Conservation (phyloP, 2,888 invertebrate species). For the Cheilosia scutellata region DNA sequence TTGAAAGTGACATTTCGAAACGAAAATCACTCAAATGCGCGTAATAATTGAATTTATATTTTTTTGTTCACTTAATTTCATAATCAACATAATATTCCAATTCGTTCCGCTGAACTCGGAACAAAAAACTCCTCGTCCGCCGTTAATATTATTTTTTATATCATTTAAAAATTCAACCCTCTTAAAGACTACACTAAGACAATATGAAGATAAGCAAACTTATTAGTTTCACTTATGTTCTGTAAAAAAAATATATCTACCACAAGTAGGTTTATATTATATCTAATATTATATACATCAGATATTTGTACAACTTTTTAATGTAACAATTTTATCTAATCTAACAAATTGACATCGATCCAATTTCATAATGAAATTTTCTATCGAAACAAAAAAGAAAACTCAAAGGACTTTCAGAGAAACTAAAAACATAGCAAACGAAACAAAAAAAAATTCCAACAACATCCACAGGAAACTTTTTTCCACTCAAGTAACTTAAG, state of each 20-base stretch:
- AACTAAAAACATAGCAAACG: constrained; percentile 77
- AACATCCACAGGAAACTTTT: constrained; percentile 79
- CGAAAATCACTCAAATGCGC: constrained; percentile 4
- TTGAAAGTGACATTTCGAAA: constrained; percentile 7
- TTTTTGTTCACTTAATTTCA: not conserved
- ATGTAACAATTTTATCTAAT: constrained; percentile 78
- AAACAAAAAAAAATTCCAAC: constrained; percentile 77
- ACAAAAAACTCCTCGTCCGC: not conserved
- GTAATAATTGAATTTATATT: constrained; percentile 12
- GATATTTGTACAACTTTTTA: constrained; percentile 58
- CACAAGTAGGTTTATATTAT: not conserved
- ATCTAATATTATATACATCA: not conserved
- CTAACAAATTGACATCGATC: constrained; percentile 83
- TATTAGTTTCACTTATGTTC: constrained; percentile 15
- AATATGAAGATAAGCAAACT: not conserved
- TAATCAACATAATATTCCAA: constrained; percentile 36
- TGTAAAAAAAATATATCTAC: not conserved
- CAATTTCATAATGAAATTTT: constrained; percentile 84
- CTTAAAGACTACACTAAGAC: not conserved
- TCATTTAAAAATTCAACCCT: constrained; percentile 1
- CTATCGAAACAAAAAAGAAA: constrained; percentile 75
- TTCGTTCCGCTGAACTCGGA: constrained; percentile 13
- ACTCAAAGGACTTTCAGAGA: constrained; percentile 69
- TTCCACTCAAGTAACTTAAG: constrained; percentile 82
- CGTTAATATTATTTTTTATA: too few species aligned